Evolutionary conservation across 2,888 invertebrate genomes (phyloP).

Genomic region (Acrocyrtus sp.): DNA sequence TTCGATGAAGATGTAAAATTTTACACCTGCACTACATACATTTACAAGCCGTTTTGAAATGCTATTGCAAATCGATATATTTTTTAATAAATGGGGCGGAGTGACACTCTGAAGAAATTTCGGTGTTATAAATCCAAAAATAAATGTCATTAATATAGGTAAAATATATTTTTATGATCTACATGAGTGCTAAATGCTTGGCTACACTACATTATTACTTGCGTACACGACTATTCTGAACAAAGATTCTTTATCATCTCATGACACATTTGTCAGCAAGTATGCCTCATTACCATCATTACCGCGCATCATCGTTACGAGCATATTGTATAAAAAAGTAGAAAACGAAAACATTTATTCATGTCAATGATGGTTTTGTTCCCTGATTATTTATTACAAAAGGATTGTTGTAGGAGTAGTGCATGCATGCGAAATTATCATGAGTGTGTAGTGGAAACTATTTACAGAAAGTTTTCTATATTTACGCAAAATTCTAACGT

Average conservation of each 20-base stretch:
- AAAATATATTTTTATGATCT: too few relatives aligned
- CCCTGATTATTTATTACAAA: slow-evolving; percentile 1
- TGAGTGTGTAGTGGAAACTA: too few relatives aligned
- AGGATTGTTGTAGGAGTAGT: background rate
- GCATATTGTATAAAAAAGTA: slow-evolving; percentile 4
- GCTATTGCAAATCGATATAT: too few relatives aligned
- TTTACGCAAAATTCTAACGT: background rate
- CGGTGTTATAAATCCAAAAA: too few relatives aligned
- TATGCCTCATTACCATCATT: background rate
- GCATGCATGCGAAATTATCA: slow-evolving; percentile 27
- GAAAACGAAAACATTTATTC: slow-evolving; percentile 21
- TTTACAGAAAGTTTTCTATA: background rate
- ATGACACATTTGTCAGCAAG: slow-evolving; percentile 14
- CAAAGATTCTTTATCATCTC: slow-evolving; percentile 1
- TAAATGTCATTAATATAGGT: too few relatives aligned
- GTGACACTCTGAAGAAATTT: too few relatives aligned
- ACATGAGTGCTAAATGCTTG: too few relatives aligned
- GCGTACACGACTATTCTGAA: background rate
- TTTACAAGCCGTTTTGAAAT: too few relatives aligned
- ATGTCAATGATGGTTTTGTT: slow-evolving; percentile 18
- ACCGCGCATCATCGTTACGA: slow-evolving; percentile 3
- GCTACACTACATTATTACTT: background rate
- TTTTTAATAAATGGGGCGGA: background rate
- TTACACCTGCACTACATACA: too few relatives aligned
- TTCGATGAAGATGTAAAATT: too few relatives aligned